Conservation (phyloP, 2,888 invertebrate species). For the Drosophila nigricruria region DNA sequence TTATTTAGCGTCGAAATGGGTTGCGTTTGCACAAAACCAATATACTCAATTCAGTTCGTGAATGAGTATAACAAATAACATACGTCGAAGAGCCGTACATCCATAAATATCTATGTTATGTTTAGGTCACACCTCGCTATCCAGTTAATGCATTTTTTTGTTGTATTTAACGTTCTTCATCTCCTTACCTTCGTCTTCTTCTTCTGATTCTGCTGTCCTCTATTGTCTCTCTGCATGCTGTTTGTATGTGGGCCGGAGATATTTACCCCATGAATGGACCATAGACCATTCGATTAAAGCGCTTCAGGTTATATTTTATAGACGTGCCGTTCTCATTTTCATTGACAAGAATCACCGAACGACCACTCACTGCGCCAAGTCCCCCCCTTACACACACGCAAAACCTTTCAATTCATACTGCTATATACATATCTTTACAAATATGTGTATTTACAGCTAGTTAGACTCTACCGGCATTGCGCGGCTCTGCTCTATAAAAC, state of each 20-base stretch:
- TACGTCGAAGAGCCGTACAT: neutral
- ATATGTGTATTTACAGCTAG: slow-evolving; percentile 2
- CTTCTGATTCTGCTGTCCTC: slow-evolving; percentile 16
- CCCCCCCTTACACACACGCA: slow-evolving; percentile 22
- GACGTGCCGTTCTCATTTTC: slow-evolving; percentile 49
- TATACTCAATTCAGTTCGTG: no score
- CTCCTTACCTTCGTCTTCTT: neutral
- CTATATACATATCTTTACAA: neutral
- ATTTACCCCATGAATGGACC: slow-evolving; percentile 16
- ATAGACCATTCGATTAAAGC: slow-evolving; percentile 14
- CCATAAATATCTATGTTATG: slow-evolving; percentile 6
- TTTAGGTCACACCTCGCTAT: slow-evolving; percentile 7
- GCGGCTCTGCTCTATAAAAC: neutral
- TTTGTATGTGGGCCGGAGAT: slow-evolving; percentile 20
- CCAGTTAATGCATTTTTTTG: slow-evolving; percentile 1
- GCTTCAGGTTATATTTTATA: slow-evolving; percentile 56
- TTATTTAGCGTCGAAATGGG: no score
- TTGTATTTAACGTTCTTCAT: neutral
- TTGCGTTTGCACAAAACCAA: no score
- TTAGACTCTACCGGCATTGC: neutral
- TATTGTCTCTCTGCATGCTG: slow-evolving; percentile 23
- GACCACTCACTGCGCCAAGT: slow-evolving; percentile 12
- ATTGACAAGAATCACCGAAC: slow-evolving; percentile 48
- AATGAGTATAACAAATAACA: neutral
- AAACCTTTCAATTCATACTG: neutral